Conservation (phyloP, 2,113 vertebrate species). For the Xyrauchen texanus region DNA sequence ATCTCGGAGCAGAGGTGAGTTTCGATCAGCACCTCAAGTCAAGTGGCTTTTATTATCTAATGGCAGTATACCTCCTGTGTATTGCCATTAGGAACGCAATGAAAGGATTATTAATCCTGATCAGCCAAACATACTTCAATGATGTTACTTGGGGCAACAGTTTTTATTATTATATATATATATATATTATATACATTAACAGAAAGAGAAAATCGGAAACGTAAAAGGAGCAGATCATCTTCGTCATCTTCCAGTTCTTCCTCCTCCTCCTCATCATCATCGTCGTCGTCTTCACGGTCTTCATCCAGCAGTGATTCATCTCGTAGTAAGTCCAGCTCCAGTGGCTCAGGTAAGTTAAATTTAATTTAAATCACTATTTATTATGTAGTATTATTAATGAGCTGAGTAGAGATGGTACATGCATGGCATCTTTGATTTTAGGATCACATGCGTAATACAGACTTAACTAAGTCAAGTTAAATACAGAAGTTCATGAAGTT, state of each 20-base stretch:
- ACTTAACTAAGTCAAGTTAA: no score
- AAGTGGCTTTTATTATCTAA: no score
- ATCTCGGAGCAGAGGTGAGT: constrained; percentile 66
- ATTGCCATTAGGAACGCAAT: no score
- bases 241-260: constrained; percentile 66
- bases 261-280: constrained; percentile 65
- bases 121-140: no score
- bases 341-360: constrained; percentile 73
- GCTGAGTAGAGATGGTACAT: no score
- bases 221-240: constrained; percentile 75
- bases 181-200: not conserved
- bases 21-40: not conserved
- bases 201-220: constrained; percentile 80
- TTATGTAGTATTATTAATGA: not conserved
- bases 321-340: constrained; percentile 66
- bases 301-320: constrained; percentile 68
- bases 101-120: no score
- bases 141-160: no score
- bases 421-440: no score
- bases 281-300: constrained; percentile 64
- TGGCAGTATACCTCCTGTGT: no score
- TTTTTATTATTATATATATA: not conserved
- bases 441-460: no score
- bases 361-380: not conserved
- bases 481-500: no score